A percentile compares a stretch with the other conserved stretches of the same genome.
These are phyloP conservation scores for Drosophila meridionalis DNA, from an alignment of 2,888 invertebrate species.

Conservation along the genomic window DNA sequence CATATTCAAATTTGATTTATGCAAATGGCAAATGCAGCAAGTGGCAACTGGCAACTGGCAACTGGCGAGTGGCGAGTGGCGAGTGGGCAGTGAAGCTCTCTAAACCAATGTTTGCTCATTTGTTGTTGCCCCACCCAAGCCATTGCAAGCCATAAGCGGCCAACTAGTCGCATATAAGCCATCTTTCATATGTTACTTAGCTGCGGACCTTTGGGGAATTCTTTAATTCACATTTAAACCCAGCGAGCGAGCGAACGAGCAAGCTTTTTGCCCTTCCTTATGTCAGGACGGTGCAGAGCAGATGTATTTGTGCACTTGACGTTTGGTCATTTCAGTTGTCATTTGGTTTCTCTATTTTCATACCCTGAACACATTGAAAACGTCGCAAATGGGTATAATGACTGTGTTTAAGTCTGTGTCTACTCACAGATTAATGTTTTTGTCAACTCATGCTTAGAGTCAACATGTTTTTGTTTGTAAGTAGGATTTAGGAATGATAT, in stretches of 20 bases:
- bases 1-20: slow-evolving; percentile 80
- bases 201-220: slow-evolving; percentile 27
- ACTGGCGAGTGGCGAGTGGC: slow-evolving; percentile 1
- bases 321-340: slow-evolving; percentile 70
- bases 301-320: slow-evolving; percentile 56
- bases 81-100: slow-evolving; percentile 11
- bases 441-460: neutral
- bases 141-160: slow-evolving; percentile 20
- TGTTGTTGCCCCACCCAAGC: slow-evolving; percentile 12
- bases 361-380: neutral
- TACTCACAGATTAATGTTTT: neutral
- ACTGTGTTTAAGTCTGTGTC: neutral
- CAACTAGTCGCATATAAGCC: slow-evolving; percentile 52
- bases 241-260: slow-evolving; percentile 24
- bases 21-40: slow-evolving; percentile 67
- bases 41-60: slow-evolving; percentile 18
- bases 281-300: slow-evolving; percentile 1
- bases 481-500: neutral
- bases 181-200: slow-evolving; percentile 46
- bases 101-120: slow-evolving; percentile 50
- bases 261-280: slow-evolving; percentile 16
- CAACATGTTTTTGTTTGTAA: neutral
- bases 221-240: slow-evolving; percentile 69
- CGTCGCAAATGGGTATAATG: neutral
- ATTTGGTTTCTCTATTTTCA: slow-evolving; percentile 37